Evolutionary conservation across 2,113 vertebrate species (phyloP), one percentile per base, ranked within the genome.

Genomic region (Oceanites oceanicus): DNA sequence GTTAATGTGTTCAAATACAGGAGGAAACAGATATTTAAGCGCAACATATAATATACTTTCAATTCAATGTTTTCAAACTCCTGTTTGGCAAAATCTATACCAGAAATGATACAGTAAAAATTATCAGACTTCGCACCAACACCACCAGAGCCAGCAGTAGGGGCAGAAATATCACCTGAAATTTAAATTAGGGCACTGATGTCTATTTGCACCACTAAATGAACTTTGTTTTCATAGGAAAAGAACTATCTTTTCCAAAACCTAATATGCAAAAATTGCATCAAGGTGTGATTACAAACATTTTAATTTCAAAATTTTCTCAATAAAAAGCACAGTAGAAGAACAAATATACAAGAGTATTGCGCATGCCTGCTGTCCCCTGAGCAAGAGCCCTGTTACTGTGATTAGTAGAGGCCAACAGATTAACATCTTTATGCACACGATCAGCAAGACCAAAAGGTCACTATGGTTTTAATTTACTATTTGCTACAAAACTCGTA

Each of bases 391-490:
- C 81, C 96, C 95, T 94, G 96, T 97, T 93, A 96, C 94, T 96
- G 97, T 87, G 97, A 98, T 98, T 98, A 97, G 94, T 67, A 75
- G 85, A 97, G 97, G 97, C 98, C 98, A 98, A 95, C 94, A 97
- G 97, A 97, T 95, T 96, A 98, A 98, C 97, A 97, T 98, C 96
- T 98, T 98, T 95, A 95, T 94, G 92, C 97, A 98, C 98, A 93
- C 88, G 97, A 98, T 90, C 96, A 96, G 95, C 94, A 96, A 96
- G 93, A 98, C 97, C 98, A 97, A 98, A 98, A 98, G 98, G 98
- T 98, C 98, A 98, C 92, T 87, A 88, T 62, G 63, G 87, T 97
- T 98, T 98, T 98, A 96, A 89, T 98, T 98, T 97, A 97, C 97
- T 98, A 98, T 97, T 98, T 98, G 98, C 97, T 97, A 94, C 96